phyloP scores from a whole-genome alignment of 2,888 invertebrate species.

The Pristionchus japonicus region DNA sequence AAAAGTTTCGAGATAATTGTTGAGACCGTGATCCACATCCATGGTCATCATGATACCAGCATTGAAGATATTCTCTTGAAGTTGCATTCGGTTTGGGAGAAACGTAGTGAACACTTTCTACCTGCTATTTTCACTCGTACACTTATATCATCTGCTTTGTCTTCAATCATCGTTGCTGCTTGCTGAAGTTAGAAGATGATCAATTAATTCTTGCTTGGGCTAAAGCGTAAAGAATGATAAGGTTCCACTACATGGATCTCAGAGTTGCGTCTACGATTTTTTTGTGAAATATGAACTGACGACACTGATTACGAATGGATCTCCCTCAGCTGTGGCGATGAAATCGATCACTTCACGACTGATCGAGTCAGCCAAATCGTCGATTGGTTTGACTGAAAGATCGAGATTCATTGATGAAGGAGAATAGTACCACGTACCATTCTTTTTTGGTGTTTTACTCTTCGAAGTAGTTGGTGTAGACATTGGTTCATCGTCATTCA shows the following conservation, averaged over 20 bases:
- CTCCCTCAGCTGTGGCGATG: not conserved
- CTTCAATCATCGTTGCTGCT: not conserved
- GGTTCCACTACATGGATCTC: no score
- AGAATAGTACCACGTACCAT: no score
- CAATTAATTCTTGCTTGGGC: not conserved
- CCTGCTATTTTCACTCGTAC: not conserved
- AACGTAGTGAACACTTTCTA: not conserved
- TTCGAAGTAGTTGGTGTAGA: not conserved
- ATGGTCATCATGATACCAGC: not conserved
- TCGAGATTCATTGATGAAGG: not conserved
- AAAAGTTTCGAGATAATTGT: not conserved
- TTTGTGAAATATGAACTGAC: no score
- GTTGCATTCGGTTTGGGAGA: no score
- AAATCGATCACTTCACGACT: not conserved
- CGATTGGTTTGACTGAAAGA: not conserved
- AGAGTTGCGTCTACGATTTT: no score
- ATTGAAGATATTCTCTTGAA: not conserved
- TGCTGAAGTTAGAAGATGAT: not conserved
- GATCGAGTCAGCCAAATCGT: not conserved
- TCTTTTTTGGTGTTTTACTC: not conserved
- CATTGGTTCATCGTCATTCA: no score
- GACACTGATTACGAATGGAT: not conserved
- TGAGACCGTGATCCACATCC: not conserved
- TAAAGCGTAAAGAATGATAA: no score
- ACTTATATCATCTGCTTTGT: not conserved